Evolutionary conservation across 2,113 vertebrate species (phyloP), one percentile per base, ranked within the genome.

Genomic region (Riparia riparia): DNA sequence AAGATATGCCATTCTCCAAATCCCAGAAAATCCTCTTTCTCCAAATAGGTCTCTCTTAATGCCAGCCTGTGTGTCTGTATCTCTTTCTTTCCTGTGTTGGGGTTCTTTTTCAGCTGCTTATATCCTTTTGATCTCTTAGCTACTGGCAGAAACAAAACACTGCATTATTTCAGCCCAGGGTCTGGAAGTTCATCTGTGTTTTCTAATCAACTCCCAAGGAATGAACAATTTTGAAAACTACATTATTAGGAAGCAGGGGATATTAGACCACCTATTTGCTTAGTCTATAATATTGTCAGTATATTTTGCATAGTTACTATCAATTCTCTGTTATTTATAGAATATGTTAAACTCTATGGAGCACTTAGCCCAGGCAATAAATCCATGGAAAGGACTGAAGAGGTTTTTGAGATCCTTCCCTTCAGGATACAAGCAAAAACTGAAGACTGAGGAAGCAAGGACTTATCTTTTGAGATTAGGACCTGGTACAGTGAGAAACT

Each of bases 61-160:
- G 47, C 82, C 82, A 95, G 45, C 18, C 39, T 89, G 26, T 51
- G 50, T 86, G 34, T 92, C 86, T 95, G 79, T 34, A 78, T 88
- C 31, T 19, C 28, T 63, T 88, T 61, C 29, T 82, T 73, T 80
- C 39, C 58, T 24, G 3, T 64, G 31, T 29, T 69, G 45, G 25
- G 4, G 3, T 4, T 7, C 25, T 17, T 29, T 56, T 86, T 61
- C 20, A 57, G 41, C 42, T 89, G 8, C 51, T 95, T 78, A 47
- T 73, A 74, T 73, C 14, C 74, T 93, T 90, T 92, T 95, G 77
- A 95, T 95, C 82, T 95, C 34, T 58, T 65, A 90, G 29, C 26
- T 80, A 80, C 93, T 89, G 80, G 21, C 64, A 70, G 64, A 80
- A 94, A 57, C 9, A 88, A 86, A 90, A 47, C 54, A 86, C 72